Base-by-base conservation (phyloP, 2,113 vertebrate genomes). In the Urocitellus parryii region DNA sequence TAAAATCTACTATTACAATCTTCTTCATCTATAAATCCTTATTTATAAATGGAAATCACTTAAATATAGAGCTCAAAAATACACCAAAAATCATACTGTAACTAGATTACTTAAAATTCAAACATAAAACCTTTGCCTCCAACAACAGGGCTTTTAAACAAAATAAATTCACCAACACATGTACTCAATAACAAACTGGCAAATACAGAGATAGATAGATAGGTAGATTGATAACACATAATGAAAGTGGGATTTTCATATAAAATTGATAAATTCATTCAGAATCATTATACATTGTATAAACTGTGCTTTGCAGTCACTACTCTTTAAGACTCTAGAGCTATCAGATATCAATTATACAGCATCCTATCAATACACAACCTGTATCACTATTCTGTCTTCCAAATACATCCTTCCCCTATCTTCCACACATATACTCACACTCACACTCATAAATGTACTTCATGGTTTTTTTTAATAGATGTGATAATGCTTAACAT, bases 31-130 rank as follows among this genome's bases (percentile, higher is more conserved):
- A 53, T 53, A 76, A 68, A 87, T 53, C 32, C 63, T 92, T 63
- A 80, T 18, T 74, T 63, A 56, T 27, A 70, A 56, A 90, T 63
- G 32, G 91, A 85, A 86, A 87, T 58, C 29, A 76, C 67, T 93
- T 85, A 74, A 93, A 88, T 37, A 90, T 11, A 91, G 39, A 25
- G 10, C 29, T 78, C 42, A 87, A 42, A 78, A 90, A 78, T 83
- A 74, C 20, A 45, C 8, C 81, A 63, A 90, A 95, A 78, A 76
- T 11, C 4, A 72, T 0, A 61, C 13, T 53, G 0, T 42, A 79
- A 88, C 45, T 70, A 27, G 56, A 74, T 11, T 18, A 68, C 29
- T 88, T 58, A 17, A n/a, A 42, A 74, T 27, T 91, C 42, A 82
- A 70, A 56, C 6, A n/a, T 78, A 24, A 70, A 90, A 93, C 65